Evolutionary conservation across 1,140 invertebrate genomes (phyloP).

Genomic region (Sogatella furcifera): DNA sequence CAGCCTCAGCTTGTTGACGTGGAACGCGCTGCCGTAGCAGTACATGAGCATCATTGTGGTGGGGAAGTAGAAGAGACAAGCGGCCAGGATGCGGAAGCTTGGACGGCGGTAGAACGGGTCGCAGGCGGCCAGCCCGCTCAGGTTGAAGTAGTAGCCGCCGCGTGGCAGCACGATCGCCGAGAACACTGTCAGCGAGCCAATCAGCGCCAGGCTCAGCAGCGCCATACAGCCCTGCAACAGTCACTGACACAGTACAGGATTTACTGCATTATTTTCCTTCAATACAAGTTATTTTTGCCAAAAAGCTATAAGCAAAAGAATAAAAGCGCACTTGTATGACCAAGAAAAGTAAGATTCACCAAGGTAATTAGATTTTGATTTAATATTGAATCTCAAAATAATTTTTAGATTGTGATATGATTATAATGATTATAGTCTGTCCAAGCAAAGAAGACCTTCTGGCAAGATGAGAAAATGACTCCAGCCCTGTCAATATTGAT

Average conservation of each 20-base stretch:
- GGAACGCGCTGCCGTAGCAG: slow-evolving; percentile 77
- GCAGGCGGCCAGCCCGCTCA: slow-evolving; percentile 69
- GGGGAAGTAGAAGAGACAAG: slow-evolving; percentile 76
- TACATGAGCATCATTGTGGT: slow-evolving; percentile 85
- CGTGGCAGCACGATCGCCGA: slow-evolving; percentile 64
- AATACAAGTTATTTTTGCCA: too few species aligned
- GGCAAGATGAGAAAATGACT: too few species aligned
- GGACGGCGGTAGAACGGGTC: slow-evolving; percentile 72
- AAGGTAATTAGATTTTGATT: too few species aligned
- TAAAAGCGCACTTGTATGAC: too few species aligned
- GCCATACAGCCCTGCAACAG: slow-evolving; percentile 62
- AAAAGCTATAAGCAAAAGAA: too few species aligned
- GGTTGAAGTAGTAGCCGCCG: slow-evolving; percentile 75
- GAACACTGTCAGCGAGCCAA: slow-evolving; percentile 66
- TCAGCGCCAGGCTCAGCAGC: slow-evolving; percentile 70
- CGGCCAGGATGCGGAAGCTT: slow-evolving; percentile 64
- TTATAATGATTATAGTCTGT: too few species aligned
- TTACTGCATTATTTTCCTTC: neutral
- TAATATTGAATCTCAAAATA: too few species aligned
- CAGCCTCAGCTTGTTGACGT: slow-evolving; percentile 65
- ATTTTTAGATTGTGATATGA: too few species aligned
- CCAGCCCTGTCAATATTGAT: too few species aligned
- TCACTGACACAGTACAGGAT: slow-evolving; percentile 15
- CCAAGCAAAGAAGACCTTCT: too few species aligned
- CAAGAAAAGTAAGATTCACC: too few species aligned